phyloP scores from a whole-genome alignment of 2,797 vertebrate species.

The Coregonus sp. region DNA sequence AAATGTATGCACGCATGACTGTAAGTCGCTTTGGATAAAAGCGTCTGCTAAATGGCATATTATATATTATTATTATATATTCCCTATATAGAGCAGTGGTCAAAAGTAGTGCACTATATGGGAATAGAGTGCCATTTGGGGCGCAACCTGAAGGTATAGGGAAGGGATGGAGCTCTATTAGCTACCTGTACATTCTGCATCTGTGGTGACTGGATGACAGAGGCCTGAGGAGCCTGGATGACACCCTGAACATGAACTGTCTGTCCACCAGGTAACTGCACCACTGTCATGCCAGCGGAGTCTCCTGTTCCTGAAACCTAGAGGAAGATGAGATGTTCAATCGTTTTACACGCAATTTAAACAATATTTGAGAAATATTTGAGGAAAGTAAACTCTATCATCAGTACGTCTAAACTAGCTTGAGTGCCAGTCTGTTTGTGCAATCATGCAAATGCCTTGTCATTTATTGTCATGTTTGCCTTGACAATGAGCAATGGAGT shows the following conservation, averaged over 20 bases:
- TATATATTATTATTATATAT: not conserved
- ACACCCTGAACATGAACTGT: slow-evolving; percentile 78
- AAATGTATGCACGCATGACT: too few relatives aligned
- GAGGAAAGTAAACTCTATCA: not conserved
- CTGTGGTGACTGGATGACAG: slow-evolving; percentile 84
- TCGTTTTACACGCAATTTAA: not conserved
- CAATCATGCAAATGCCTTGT: not conserved
- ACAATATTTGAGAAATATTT: not conserved
- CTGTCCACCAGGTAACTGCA: slow-evolving; percentile 79
- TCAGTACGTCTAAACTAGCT: not conserved
- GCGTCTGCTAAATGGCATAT: too few relatives aligned
- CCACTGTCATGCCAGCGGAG: slow-evolving; percentile 73
- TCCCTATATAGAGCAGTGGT: not conserved
- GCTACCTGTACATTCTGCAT: slow-evolving; percentile 80
- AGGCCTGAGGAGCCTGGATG: slow-evolving; percentile 83
- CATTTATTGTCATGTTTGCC: not conserved
- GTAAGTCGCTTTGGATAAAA: too few relatives aligned
- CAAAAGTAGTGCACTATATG: not conserved
- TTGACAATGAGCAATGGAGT: not conserved
- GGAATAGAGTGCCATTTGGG: not conserved
- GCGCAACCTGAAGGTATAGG: not conserved
- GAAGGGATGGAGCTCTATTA: not conserved
- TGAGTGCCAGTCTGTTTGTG: not conserved
- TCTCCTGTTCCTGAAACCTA: slow-evolving; percentile 64
- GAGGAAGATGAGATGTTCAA: not conserved